Base-by-base conservation (phyloP, 2,797 vertebrate genomes). In the Gobionotothen gibberifrons region DNA sequence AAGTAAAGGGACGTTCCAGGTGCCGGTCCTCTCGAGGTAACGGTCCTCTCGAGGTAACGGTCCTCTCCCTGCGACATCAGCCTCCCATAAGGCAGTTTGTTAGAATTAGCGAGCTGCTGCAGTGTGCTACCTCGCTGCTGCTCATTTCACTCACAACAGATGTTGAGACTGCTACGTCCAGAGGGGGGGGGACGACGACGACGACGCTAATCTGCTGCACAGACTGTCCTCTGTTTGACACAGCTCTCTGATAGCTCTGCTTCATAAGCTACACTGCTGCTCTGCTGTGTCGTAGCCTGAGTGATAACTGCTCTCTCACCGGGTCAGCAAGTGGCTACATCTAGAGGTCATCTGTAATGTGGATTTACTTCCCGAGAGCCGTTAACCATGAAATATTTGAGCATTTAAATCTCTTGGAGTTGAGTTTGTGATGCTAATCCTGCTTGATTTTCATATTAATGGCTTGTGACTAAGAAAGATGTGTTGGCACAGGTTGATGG, bases 201-300 rank as follows among this genome's bases (percentile, higher is more conserved):
- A n/a, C n/a, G n/a, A n/a, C n/a, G 13, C 55, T 86, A 82, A 85
- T 86, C 79, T 85, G 75, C 79, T 85, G 75, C 71, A 85, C 82
- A 83, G 76, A 63, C 72, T 57, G 79, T 68, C 67, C 82, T 84
- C 76, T 87, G 72, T 85, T 47, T 87, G 76, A 76, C 64, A 67
- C 55, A 2, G 60, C 56, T 58, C 68, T 74, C 43, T 68, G 65
- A 72, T 63, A 73, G 74, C 81, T 66, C 55, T 60, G 76, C 65
- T 17, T 80, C 55, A 69, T 51, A 29, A 71, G 70, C 70, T 56
- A 72, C 85, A 80, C 70, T 57, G 74, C 66, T 63, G 78, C 83
- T 78, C 43, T 46, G 56, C 64, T 71, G 1, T 55, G 68, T 67
- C n/a, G 77, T 39, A 57, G 69, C 69, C 63, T 36, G 69, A 73